Conservation (phyloP, 2,113 vertebrate species). For the Eurypyga helias region DNA sequence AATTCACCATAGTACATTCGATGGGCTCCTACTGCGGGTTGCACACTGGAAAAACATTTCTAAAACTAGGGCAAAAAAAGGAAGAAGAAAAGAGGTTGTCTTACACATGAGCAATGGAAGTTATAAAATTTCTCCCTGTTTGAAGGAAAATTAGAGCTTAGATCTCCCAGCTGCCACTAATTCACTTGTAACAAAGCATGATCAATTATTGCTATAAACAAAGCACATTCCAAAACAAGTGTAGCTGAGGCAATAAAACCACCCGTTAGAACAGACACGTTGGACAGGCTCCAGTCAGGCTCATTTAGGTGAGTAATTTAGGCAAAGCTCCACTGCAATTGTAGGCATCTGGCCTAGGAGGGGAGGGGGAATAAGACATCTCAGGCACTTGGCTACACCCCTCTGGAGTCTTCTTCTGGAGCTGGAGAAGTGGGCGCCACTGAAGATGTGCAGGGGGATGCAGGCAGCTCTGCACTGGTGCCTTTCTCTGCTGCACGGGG, state of each 20-base stretch:
- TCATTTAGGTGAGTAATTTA: slow-evolving; percentile 54
- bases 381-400: neutral
- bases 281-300: slow-evolving; percentile 43
- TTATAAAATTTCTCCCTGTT: neutral
- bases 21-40: neutral
- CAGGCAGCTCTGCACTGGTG: neutral
- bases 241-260: slow-evolving; percentile 53
- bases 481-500: neutral
- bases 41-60: neutral
- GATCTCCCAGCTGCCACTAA: slow-evolving; percentile 49
- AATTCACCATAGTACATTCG: neutral
- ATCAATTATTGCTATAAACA: slow-evolving; percentile 62
- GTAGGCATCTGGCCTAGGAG: neutral
- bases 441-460: neutral
- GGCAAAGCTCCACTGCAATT: slow-evolving; percentile 1
- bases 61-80: neutral
- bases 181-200: slow-evolving; percentile 34
- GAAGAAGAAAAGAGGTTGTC: neutral
- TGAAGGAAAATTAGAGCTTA: slow-evolving; percentile 32
- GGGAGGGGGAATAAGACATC: neutral
- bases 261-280: neutral
- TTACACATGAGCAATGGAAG: neutral
- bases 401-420: neutral
- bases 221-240: slow-evolving; percentile 47
- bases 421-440: neutral